Evolutionary conservation across 2,113 vertebrate species (phyloP).

Genomic region (Polypterus bichir): DNA sequence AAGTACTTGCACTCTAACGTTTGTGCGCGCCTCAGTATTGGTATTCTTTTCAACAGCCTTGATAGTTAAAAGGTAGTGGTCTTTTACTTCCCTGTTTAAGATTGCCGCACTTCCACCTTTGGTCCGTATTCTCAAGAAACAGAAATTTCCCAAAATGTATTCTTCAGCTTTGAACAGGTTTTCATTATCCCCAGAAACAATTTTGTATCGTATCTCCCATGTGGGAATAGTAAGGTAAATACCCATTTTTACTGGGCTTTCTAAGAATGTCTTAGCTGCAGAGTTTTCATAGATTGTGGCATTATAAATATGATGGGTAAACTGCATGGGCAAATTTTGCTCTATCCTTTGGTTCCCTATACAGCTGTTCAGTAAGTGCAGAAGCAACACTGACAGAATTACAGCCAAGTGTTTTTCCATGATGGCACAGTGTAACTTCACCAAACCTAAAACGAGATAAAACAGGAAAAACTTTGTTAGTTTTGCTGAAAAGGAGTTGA

Average conservation of each 20-base stretch:
- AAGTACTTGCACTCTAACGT: conserved; percentile 76
- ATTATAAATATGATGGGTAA: conserved; percentile 77
- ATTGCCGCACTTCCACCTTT: conserved; percentile 96
- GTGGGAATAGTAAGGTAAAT: conserved; percentile 62
- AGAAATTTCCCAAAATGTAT: conserved; percentile 81
- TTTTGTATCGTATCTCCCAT: conserved; percentile 93
- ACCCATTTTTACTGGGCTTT: conserved; percentile 88
- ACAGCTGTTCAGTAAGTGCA: conserved; percentile 62
- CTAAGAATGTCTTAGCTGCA: conserved; percentile 87
- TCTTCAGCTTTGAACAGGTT: conserved; percentile 98
- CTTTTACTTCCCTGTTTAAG: conserved; percentile 90
- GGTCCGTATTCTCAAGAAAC: conserved; percentile 93
- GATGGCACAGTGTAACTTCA: conserved; percentile 47
- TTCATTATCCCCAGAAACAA: conserved; percentile 87
- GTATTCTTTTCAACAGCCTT: conserved; percentile 78
- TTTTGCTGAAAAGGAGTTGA: background rate
- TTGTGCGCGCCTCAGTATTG: conserved; percentile 63
- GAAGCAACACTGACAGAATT: conserved; percentile 57
- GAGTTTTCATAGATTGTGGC: conserved; percentile 94
- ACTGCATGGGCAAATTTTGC: conserved; percentile 52
- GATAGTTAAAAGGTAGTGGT: conserved; percentile 76
- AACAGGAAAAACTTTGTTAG: background rate
- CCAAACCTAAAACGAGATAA: conserved; percentile 36
- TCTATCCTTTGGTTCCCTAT: conserved; percentile 52
- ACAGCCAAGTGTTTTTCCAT: conserved; percentile 69